A percentile compares a stretch with the other conserved stretches of the same genome.
phyloP scores from a whole-genome alignment of 2,113 vertebrate genomes.

The Grallaria varia region DNA sequence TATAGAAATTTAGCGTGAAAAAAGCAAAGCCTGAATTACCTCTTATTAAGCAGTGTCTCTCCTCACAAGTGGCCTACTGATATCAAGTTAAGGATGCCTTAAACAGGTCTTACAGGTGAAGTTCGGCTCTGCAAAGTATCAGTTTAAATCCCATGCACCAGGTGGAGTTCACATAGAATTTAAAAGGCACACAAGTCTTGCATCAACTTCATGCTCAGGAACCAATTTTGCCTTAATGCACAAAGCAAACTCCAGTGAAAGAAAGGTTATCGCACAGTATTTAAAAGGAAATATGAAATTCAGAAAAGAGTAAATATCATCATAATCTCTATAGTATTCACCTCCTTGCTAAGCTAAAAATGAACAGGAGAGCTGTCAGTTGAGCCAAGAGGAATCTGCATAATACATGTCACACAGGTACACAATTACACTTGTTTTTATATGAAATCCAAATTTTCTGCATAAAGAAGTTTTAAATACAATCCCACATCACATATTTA shows the following conservation, averaged over 20 bases:
- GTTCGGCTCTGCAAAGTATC: background rate
- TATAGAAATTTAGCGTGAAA: background rate
- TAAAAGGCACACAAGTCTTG: background rate
- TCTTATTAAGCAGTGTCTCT: background rate
- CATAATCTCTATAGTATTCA: slow-evolving; percentile 21
- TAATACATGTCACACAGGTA: background rate
- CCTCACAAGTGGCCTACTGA: background rate
- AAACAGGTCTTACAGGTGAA: background rate
- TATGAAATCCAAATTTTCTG: background rate
- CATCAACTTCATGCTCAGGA: background rate
- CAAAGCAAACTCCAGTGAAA: slow-evolving; percentile 25
- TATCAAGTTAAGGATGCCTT: background rate
- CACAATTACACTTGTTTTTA: background rate
- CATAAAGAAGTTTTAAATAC: background rate
- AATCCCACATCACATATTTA: background rate
- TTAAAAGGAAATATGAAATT: slow-evolving; percentile 39
- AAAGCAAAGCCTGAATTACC: background rate
- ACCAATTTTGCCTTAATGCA: slow-evolving; percentile 6
- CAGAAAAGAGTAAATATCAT: slow-evolving; percentile 43
- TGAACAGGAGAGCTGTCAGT: background rate
- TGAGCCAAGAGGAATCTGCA: background rate
- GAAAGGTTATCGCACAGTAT: slow-evolving; percentile 42
- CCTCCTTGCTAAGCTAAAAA: background rate
- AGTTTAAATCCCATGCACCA: background rate
- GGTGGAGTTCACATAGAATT: background rate